Conservation (phyloP, 1,140 invertebrate genomes). For the Chlorops oryzae region DNA sequence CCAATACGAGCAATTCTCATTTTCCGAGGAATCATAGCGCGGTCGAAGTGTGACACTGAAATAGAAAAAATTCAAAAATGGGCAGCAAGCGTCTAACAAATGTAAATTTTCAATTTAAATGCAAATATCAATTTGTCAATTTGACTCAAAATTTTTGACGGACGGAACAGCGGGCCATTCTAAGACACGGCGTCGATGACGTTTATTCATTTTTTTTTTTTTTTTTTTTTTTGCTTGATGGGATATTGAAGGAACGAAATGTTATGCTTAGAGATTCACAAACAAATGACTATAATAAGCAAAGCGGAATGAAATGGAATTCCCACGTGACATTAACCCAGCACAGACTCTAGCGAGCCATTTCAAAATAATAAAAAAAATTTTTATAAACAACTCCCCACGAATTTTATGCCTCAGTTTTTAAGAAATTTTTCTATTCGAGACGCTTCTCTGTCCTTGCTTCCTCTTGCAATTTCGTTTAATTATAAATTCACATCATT, state of each 20-base stretch:
- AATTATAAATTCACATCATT: slow-evolving; percentile 48
- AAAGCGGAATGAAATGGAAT: too few species aligned
- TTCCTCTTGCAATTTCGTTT: slow-evolving; percentile 19
- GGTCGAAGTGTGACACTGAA: not conserved
- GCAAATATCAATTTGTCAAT: slow-evolving; percentile 49
- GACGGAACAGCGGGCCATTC: not conserved
- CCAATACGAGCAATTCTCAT: slow-evolving; percentile 31
- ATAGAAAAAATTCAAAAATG: not conserved
- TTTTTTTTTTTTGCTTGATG: slow-evolving; percentile 2
- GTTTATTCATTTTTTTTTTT: slow-evolving; percentile 9
- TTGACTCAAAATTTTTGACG: slow-evolving; percentile 13
- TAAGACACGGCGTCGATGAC: not conserved
- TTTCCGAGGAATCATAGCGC: too few species aligned
- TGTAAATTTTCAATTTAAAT: slow-evolving; percentile 49
- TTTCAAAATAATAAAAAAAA: too few species aligned
- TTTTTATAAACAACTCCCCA: not conserved
- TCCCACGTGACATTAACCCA: not conserved
- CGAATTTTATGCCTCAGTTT: slow-evolving; percentile 5
- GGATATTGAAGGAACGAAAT: too few species aligned
- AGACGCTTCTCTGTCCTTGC: slow-evolving; percentile 15
- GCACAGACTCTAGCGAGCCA: too few species aligned
- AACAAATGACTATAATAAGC: too few species aligned
- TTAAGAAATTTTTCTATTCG: slow-evolving; percentile 12
- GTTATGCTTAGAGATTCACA: too few species aligned
- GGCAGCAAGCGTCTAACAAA: slow-evolving; percentile 26